Evolutionary conservation across 2,113 vertebrate species (phyloP).

Genomic region (Laticauda colubrina): DNA sequence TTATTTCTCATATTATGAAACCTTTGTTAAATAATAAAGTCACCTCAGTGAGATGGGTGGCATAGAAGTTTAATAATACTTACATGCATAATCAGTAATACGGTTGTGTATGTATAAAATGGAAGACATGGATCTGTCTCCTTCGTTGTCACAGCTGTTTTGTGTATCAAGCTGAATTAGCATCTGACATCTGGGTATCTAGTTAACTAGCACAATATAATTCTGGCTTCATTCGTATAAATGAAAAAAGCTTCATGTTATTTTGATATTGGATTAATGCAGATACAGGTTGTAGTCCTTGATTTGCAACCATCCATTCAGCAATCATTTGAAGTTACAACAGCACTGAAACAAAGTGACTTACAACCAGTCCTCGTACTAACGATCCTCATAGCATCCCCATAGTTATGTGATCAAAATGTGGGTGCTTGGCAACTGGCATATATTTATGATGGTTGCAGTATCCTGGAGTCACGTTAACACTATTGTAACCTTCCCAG

Average conservation of each 20-base stretch:
- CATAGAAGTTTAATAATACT: too few relatives aligned
- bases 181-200: neutral
- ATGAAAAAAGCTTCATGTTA: neutral
- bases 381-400: neutral
- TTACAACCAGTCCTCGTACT: too few relatives aligned
- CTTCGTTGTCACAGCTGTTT: neutral
- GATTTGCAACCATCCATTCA: too few relatives aligned
- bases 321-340: too few relatives aligned
- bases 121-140: neutral
- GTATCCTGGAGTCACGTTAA: neutral
- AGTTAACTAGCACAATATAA: neutral
- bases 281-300: neutral
- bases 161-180: neutral
- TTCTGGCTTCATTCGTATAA: neutral
- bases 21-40: neutral
- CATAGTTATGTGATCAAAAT: neutral
- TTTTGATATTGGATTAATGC: neutral
- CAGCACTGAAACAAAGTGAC: too few relatives aligned
- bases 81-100: neutral
- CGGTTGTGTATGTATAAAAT: neutral
- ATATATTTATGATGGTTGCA: neutral
- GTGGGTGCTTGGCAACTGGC: neutral
- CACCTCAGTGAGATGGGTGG: too few relatives aligned
- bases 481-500: neutral
- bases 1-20: neutral